phyloP scores from a whole-genome alignment of 1,140 invertebrate species.

The Oreohelix idahoensis region DNA sequence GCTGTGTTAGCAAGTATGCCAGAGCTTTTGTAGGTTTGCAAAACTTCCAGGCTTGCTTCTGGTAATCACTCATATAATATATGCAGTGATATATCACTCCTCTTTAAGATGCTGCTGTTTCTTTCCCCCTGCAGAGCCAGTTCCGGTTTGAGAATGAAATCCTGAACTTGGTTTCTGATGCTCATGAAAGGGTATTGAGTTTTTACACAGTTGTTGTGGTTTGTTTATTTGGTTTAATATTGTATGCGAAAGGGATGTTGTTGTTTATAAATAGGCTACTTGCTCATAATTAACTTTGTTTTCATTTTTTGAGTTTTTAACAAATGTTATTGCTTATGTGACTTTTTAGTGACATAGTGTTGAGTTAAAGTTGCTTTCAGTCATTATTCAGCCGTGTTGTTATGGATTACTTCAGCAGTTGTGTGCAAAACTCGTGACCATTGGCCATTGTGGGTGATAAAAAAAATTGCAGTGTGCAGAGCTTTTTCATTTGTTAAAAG shows the following conservation, averaged over 20 bases:
- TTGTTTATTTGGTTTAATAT: conserved; percentile 1
- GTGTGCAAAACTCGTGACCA: background rate
- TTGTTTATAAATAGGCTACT: background rate
- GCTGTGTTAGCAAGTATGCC: background rate
- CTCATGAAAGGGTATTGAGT: conserved; percentile 56
- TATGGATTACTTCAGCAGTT: background rate
- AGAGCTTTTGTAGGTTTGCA: background rate
- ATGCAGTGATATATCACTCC: too few species aligned
- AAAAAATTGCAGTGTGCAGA: too few species aligned
- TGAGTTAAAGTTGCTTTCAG: background rate
- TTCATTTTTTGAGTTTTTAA: background rate
- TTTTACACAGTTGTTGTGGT: background rate
- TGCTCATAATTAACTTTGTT: background rate
- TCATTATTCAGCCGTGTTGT: background rate
- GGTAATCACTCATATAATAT: background rate
- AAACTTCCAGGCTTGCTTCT: background rate
- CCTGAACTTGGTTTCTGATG: conserved; percentile 73
- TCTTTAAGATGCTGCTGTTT: background rate
- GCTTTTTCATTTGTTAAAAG: too few species aligned
- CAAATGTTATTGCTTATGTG: background rate
- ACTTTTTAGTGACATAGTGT: background rate
- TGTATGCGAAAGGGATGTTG: background rate
- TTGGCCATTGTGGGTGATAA: background rate
- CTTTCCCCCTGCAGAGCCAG: conserved; percentile 84
- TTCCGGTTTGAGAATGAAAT: conserved; percentile 99